Conservation (phyloP, 2,888 invertebrate species). For the Tiphia femorata region DNA sequence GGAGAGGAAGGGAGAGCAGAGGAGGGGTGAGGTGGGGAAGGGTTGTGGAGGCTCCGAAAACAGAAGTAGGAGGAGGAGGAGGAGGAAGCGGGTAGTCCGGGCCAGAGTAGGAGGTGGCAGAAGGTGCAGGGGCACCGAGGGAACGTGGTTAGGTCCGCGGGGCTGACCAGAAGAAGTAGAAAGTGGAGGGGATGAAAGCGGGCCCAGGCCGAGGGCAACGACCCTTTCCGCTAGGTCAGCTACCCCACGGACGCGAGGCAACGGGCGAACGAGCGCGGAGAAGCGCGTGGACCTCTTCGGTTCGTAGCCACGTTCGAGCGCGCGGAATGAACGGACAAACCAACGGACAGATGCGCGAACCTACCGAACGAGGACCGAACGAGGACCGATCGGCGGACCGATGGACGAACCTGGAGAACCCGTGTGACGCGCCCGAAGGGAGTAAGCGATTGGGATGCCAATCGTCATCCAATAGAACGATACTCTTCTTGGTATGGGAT, state of each 20-base stretch:
- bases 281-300: conserved; percentile 4
- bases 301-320: conserved; percentile 10
- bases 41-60: too few relatives aligned
- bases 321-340: conserved; percentile 24
- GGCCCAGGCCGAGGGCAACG: conserved; percentile 61
- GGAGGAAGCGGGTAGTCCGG: conserved; percentile 12
- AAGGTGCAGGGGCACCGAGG: conserved; percentile 24
- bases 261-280: conserved; percentile 28
- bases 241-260: conserved; percentile 59
- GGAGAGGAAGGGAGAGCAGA: too few relatives aligned
- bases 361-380: conserved; percentile 33
- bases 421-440: conserved; percentile 31
- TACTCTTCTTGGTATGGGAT: too few relatives aligned
- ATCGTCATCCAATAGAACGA: too few relatives aligned
- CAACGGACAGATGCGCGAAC: conserved; percentile 11
- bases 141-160: conserved; percentile 46
- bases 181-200: conserved; percentile 60
- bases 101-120: conserved; percentile 28
- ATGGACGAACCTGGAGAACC: conserved; percentile 39
- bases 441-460: too few relatives aligned
- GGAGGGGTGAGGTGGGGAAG: too few relatives aligned
- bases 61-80: conserved; percentile 8
- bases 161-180: conserved; percentile 48
- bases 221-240: conserved; percentile 65
- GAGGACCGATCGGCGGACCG: conserved; percentile 32